These are phyloP conservation scores for Heliothis virescens DNA, from an alignment of 1,140 invertebrate genomes.

Conservation along the genomic window DNA sequence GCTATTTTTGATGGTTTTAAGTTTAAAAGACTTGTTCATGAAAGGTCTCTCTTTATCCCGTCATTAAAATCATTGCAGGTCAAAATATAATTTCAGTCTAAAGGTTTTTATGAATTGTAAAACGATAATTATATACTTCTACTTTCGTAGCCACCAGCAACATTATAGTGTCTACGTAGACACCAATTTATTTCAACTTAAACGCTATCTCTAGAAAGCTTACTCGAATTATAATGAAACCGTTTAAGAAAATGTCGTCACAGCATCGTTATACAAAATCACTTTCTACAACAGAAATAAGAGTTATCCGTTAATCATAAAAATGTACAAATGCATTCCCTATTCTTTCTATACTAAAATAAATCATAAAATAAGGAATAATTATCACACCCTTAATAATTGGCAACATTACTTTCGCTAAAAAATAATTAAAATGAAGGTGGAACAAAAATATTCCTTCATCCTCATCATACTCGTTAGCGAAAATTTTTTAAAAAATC, in stretches of 20 bases:
- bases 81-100: neutral
- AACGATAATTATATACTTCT: no score
- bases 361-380: no score
- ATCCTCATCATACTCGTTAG: neutral
- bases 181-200: neutral
- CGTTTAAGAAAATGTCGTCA: neutral
- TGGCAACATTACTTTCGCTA: slow-evolving; percentile 10
- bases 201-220: slow-evolving; percentile 12
- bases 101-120: no score
- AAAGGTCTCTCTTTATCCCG: neutral
- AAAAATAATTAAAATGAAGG: slow-evolving; percentile 7
- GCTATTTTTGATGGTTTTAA: neutral
- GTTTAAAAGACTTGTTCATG: neutral
- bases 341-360: no score
- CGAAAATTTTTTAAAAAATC: neutral
- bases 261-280: neutral
- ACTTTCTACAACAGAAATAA: neutral
- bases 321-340: no score
- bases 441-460: neutral
- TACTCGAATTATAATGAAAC: neutral
- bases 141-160: no score
- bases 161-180: neutral
- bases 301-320: neutral
- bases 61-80: neutral
- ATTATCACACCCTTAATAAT: neutral